Evolutionary conservation across 2,797 vertebrate species (phyloP).

Genomic region (Enteromius viviparus): DNA sequence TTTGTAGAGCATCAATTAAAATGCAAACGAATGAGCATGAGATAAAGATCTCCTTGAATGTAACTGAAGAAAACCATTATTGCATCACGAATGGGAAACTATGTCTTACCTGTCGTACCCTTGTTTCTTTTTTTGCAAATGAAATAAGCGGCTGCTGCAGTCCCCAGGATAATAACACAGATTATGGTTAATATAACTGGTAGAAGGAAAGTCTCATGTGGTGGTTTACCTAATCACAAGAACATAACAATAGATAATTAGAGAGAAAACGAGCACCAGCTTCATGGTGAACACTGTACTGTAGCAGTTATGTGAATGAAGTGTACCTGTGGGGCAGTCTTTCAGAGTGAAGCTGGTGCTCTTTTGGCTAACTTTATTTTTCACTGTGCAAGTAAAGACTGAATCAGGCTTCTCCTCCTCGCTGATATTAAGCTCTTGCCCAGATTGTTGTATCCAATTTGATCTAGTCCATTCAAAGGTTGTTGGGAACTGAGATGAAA

Average conservation of each 20-base stretch:
- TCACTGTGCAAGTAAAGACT: constrained; percentile 62
- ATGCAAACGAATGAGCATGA: no score
- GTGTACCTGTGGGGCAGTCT: constrained; percentile 64
- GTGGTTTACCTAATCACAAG: neutral
- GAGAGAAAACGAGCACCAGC: no score
- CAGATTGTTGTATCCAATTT: accelerated
- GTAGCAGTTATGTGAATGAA: neutral
- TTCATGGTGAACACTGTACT: neutral
- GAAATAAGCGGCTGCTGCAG: neutral
- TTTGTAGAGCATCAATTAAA: no score
- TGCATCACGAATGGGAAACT: no score
- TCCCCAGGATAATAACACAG: neutral
- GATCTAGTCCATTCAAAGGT: constrained; percentile 54
- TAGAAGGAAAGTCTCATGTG: no score
- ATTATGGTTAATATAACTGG: accelerated
- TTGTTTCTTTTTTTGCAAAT: neutral
- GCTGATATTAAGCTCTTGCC: constrained; percentile 47
- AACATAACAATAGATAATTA: neutral
- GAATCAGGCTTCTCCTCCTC: constrained; percentile 43
- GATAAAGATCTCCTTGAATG: no score
- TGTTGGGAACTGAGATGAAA: neutral
- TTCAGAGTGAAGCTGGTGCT: constrained; percentile 53
- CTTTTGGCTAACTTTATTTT: constrained; percentile 58
- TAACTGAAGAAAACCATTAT: no score
- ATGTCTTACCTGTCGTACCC: neutral